These are phyloP conservation scores for Fissipunctia ypsillon DNA, from an alignment of 2,888 invertebrate species.

Conservation along the genomic window DNA sequence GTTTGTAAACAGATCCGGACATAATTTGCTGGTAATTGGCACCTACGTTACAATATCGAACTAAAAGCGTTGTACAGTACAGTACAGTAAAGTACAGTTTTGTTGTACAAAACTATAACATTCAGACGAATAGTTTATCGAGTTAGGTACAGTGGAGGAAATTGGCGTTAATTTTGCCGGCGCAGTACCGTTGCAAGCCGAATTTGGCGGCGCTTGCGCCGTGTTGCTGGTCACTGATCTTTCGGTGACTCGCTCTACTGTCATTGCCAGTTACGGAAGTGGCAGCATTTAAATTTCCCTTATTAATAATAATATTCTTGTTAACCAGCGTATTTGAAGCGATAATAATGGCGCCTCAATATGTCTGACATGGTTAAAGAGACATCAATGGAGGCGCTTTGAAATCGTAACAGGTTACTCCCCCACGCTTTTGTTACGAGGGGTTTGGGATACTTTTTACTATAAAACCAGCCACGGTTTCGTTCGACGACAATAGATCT, in stretches of 20 bases:
- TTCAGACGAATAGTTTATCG: conserved; percentile 52
- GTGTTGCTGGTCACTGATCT: conserved; percentile 85
- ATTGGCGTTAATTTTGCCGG: conserved; percentile 80
- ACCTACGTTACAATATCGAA: neutral
- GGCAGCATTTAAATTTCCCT: conserved; percentile 23
- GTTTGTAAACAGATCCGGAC: conserved; percentile 2
- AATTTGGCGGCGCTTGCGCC: conserved; percentile 77
- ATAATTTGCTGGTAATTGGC: neutral
- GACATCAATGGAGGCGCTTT: conserved; percentile 53
- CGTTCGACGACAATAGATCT: conserved; percentile 38
- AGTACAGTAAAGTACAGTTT: conserved; percentile 29
- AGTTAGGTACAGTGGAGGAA: conserved; percentile 65
- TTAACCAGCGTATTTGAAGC: conserved; percentile 9
- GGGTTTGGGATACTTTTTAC: conserved; percentile 47
- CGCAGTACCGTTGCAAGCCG: conserved; percentile 85
- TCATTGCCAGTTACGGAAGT: conserved; percentile 46
- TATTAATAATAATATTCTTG: conserved; percentile 4
- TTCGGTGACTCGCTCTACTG: conserved; percentile 77
- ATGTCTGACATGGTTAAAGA: conserved; percentile 49
- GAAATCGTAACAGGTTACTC: conserved; percentile 62
- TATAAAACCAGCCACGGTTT: conserved; percentile 29
- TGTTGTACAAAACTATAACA: conserved; percentile 33
- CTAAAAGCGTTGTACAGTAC: neutral
- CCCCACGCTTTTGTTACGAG: conserved; percentile 60
- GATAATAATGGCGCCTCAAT: conserved; percentile 39